phyloP scores from a whole-genome alignment of 2,797 vertebrate species.

The Psittacula echo region DNA sequence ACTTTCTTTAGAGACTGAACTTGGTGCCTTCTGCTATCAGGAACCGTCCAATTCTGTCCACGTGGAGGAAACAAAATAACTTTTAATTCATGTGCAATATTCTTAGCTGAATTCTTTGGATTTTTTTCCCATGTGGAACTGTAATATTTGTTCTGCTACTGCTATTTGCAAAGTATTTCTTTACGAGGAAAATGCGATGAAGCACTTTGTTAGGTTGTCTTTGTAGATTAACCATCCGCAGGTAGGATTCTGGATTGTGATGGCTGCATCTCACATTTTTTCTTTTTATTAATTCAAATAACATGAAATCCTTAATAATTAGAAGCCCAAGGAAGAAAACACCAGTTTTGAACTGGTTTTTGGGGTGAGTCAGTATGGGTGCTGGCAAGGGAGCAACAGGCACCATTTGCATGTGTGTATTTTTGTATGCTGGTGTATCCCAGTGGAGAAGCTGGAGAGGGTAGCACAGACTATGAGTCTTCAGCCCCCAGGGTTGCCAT shows the following conservation, averaged over 20 bases:
- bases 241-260: not conserved
- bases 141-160: not conserved
- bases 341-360: not conserved
- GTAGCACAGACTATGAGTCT: not conserved
- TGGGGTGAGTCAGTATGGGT: not conserved
- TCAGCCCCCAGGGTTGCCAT: not conserved
- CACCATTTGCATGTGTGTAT: fast-evolving
- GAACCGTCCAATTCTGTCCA: not conserved
- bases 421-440: not conserved
- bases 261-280: not conserved
- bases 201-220: not conserved
- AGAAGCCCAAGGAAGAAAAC: not conserved
- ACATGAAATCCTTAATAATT: not conserved
- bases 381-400: not conserved
- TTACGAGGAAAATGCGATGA: not conserved
- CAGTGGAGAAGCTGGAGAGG: fast-evolving
- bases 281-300: not conserved
- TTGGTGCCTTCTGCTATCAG: not conserved
- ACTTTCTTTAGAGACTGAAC: not conserved
- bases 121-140: not conserved
- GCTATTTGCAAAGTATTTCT: not conserved
- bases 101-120: not conserved
- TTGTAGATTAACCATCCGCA: not conserved
- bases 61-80: not conserved
- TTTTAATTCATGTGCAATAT: not conserved